Evolutionary conservation across 2,888 invertebrate species (phyloP), one percentile per base, ranked within the genome.

Genomic region (Caenorhabditis parvicauda): DNA sequence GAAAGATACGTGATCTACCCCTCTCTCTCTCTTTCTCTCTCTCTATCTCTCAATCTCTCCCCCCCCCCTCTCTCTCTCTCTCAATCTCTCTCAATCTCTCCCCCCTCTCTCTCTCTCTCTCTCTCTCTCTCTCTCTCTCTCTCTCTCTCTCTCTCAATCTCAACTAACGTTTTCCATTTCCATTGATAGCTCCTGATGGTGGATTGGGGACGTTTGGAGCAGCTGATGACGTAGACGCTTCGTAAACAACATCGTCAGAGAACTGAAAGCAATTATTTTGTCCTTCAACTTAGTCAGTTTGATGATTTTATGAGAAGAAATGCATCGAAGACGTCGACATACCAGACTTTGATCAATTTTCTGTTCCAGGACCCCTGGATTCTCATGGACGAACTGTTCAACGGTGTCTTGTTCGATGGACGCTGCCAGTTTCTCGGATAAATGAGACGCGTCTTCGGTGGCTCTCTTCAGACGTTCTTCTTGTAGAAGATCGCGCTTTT

Each of bases 91-190:
- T n/a, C n/a, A n/a, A n/a, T n/a, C n/a, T n/a, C 59, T 2, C 50
- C 59, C 3, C 64, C 64, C 48, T 53, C 51, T 24, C 54, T 32
- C 27, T 54, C 59, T 39, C 59, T 44, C 7, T 54, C 61, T 7
- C 41, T 38, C 2, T 44, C 53, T 42, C 64, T 61, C 9, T 54
- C 48, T 0, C 25, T 37, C 9, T 60, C 29, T 44, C 63, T 63
- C 6, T 48, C 47, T 6, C 55, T 54, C 14, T 54, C 44, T 17
- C 41, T 44, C 27, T n/a, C n/a, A n/a, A n/a, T n/a, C n/a, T n/a
- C n/a, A n/a, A n/a, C n/a, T n/a, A n/a, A n/a, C n/a, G n/a, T n/a
- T n/a, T n/a, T n/a, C n/a, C n/a, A n/a, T n/a, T n/a, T n/a, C n/a
- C n/a, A n/a, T n/a, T n/a, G n/a, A n/a, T n/a, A n/a, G n/a, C n/a